Base-by-base conservation (phyloP, 2,113 vertebrate species). In the Erythrocercus mccallii region DNA sequence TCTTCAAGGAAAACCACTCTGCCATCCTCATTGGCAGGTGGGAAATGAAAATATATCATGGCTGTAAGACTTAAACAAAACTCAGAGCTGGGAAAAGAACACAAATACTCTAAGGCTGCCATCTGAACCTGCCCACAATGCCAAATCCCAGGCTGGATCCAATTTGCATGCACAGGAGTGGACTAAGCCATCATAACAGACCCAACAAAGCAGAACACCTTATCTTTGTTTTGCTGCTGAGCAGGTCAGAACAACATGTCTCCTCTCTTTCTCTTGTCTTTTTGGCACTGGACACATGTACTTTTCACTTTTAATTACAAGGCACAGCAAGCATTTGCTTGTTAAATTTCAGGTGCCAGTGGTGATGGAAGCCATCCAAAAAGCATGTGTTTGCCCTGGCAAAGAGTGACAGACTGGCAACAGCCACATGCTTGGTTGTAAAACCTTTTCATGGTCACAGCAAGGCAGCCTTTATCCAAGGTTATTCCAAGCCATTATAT, bases 251-350 rank as follows among this genome's bases (percentile, higher is more conserved):
- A 93, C 60, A 94, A 92, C 91, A 88, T 38, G 74, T 83, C 57
- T 97, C 84, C 81, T 83, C 3, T 30, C n/a, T 69, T 96, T 77
- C 69, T 72, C 92, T 86, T 48, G 38, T 88, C 82, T 91, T 85
- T 81, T 91, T 96, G 94, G 95, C 94, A 94, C 76, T 54, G 87
- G 91, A 96, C 93, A 94, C 90, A 28, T 94, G 95, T 95, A 97
- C 95, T 97, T 94, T 97, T 97, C 96, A 93, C 93, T 95, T 97
- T 94, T 97, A 97, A 97, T 97, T 97, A 96, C 91, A 93, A 94
- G 84, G 74, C 93, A 97, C 88, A 95, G 93, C 92, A 92, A 97
- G 93, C 86, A 95, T 91, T 96, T 92, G 61, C 93, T 97, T 96
- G 92, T 95, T 95, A 96, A 93, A 95, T 96, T 95, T 81, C 94